These are phyloP conservation scores for Sinelater perroti DNA, from an alignment of 2,888 invertebrate species.

Conservation along the genomic window DNA sequence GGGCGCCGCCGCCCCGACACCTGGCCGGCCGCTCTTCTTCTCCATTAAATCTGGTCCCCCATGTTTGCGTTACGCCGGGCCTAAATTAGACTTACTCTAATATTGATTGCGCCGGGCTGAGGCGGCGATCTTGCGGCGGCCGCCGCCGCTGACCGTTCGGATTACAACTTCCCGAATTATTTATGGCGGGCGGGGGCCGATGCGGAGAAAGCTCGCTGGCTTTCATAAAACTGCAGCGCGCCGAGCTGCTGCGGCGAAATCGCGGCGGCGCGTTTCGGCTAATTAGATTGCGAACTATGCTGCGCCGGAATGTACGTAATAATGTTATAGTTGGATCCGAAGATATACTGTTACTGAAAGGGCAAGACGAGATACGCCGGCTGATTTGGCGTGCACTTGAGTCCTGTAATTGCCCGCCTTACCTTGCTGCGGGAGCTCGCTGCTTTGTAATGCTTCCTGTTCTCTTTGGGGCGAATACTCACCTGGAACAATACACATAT, in stretches of 20 bases:
- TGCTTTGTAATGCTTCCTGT: background rate
- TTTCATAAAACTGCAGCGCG: too few relatives aligned
- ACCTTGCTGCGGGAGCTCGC: background rate
- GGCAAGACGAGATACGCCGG: background rate
- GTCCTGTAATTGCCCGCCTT: background rate
- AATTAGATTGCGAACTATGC: background rate
- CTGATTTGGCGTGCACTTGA: background rate
- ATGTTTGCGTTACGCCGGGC: slow-evolving; percentile 32
- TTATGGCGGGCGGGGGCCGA: too few relatives aligned
- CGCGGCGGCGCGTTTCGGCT: too few relatives aligned
- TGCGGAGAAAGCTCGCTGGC: too few relatives aligned
- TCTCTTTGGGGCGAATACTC: background rate
- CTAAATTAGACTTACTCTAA: slow-evolving; percentile 46
- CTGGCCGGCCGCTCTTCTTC: slow-evolving; percentile 26
- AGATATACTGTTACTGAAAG: slow-evolving; percentile 3
- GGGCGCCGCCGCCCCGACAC: slow-evolving; percentile 19
- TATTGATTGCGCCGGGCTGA: slow-evolving; percentile 44
- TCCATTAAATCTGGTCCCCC: slow-evolving; percentile 35
- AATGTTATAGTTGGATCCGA: background rate
- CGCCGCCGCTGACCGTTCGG: slow-evolving; percentile 1
- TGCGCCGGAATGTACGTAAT: background rate
- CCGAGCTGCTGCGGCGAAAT: too few relatives aligned
- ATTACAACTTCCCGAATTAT: slow-evolving; percentile 3
- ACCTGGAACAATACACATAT: background rate
- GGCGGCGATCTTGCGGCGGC: background rate